A percentile compares a stretch with the other conserved stretches of the same genome.
These are phyloP conservation scores for Muscina levida DNA, from an alignment of 2,888 invertebrate species.

Conservation along the genomic window DNA sequence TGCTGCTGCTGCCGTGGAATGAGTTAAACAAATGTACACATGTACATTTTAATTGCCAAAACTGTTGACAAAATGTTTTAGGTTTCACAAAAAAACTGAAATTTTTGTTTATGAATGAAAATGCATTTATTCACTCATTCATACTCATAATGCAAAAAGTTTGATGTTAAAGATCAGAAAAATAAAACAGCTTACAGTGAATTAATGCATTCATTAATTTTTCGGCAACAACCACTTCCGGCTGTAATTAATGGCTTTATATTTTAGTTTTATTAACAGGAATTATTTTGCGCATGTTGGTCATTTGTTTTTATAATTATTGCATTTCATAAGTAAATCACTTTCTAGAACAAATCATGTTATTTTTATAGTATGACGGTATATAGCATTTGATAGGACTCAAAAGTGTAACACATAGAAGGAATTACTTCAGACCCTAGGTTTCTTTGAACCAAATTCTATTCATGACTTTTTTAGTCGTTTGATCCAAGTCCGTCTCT, in stretches of 20 bases:
- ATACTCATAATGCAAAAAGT: not conserved
- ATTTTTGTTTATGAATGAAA: constrained; percentile 24
- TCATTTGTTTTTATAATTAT: no score
- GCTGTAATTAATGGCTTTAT: constrained; percentile 16
- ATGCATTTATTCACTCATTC: constrained; percentile 33
- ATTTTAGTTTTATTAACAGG: no score
- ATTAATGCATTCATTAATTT: constrained; percentile 48
- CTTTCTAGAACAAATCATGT: no score
- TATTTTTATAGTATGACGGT: no score
- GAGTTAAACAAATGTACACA: constrained; percentile 59
- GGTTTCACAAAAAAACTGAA: constrained; percentile 56
- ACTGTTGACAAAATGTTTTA: constrained; percentile 67
- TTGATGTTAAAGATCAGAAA: not conserved
- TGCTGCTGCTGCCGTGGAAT: constrained; percentile 5
- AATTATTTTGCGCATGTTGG: no score
- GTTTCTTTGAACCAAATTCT: no score
- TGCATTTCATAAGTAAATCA: no score
- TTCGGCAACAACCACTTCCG: constrained; percentile 49
- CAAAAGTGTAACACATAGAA: no score
- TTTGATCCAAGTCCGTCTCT: no score
- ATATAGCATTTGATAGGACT: no score
- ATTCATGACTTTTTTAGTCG: no score
- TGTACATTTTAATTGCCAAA: constrained; percentile 66
- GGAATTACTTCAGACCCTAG: no score
- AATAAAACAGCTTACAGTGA: constrained; percentile 9